Evolutionary conservation across 1,140 invertebrate species (phyloP), one percentile per base, ranked within the genome.

Genomic region (Drosophila bifasciata): DNA sequence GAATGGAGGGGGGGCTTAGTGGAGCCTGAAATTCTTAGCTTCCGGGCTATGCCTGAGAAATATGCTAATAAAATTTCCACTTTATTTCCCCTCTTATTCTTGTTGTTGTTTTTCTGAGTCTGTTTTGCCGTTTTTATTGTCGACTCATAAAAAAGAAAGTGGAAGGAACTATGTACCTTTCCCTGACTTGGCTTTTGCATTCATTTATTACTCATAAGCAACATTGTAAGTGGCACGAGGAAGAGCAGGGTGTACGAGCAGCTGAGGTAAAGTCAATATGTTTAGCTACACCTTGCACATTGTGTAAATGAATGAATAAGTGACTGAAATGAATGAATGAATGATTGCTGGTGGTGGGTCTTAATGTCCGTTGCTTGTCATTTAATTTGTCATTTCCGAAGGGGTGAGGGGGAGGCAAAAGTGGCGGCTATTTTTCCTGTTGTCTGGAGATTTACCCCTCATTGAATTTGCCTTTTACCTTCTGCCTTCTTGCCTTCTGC

Each of bases 141-240:
- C 5, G 49, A 51, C 49, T 46, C 48, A 43, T 49, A 80, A 67
- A 60, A 46, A 41, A 32, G n/a, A n/a, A n/a, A n/a, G n/a, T n/a
- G n/a, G n/a, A n/a, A 7, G 16, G 43, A n/a, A 23, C 19, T 21
- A n/a, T n/a, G n/a, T n/a, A 17, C 19, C 8, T 16, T 44, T 13
- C 50, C 15, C 28, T 43, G 32, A 4, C 9, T 36, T 36, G 32
- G 11, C 11, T 36, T 36, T 36, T 28, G 16, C 25, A 41, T 36
- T 41, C 28, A 52, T 62, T 55, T 73, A 78, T 78, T 53, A 57
- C 69, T 19, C 76, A 84, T 79, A 84, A 63, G 79, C 75, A 48
- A 61, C 55, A 36, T 13, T 36, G 32, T 36, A 36, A 36, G 62
- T 78, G 57, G 70, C 40, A 21, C 57, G 7, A 5, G 32, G 40